These are phyloP conservation scores for Cottus gobio DNA, from an alignment of 2,113 vertebrate genomes.

Conservation along the genomic window DNA sequence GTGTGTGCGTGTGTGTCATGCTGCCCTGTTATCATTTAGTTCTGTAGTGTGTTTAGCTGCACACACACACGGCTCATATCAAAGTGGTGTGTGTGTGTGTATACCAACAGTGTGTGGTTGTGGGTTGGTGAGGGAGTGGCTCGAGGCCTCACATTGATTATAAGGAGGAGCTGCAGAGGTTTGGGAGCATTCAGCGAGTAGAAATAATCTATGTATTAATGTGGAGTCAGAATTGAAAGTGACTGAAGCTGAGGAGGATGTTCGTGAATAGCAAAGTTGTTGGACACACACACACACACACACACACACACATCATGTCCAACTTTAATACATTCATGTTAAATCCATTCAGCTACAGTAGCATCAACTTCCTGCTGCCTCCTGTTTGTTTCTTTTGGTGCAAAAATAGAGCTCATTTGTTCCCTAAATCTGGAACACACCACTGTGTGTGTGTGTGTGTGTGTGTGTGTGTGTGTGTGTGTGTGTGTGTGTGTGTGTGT, in stretches of 20 bases:
- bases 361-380: conserved; percentile 55
- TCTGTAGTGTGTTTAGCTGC: conserved; percentile 12
- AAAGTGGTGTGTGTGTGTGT: conserved; percentile 14
- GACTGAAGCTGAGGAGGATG: not conserved
- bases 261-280: not conserved
- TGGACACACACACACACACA: too few species aligned
- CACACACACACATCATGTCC: not conserved
- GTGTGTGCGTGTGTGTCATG: not conserved
- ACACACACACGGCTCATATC: conserved; percentile 31
- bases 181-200: conserved; percentile 5
- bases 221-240: not conserved
- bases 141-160: conserved; percentile 16
- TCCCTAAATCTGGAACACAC: conserved; percentile 40
- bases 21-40: conserved; percentile 40
- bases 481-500: conserved; percentile 18
- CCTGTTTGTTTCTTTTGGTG: conserved; percentile 52
- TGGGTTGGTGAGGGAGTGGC: conserved; percentile 40
- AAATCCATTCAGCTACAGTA: conserved; percentile 42
- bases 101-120: conserved; percentile 25
- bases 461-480: conserved; percentile 20
- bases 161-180: conserved; percentile 13
- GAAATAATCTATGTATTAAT: not conserved
- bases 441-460: not conserved
- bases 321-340: not conserved
- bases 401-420: conserved; percentile 68